Evolutionary conservation across 2,888 invertebrate genomes (phyloP), one percentile per base, ranked within the genome.

Genomic region (Spatulosminthurus flaviceps): DNA sequence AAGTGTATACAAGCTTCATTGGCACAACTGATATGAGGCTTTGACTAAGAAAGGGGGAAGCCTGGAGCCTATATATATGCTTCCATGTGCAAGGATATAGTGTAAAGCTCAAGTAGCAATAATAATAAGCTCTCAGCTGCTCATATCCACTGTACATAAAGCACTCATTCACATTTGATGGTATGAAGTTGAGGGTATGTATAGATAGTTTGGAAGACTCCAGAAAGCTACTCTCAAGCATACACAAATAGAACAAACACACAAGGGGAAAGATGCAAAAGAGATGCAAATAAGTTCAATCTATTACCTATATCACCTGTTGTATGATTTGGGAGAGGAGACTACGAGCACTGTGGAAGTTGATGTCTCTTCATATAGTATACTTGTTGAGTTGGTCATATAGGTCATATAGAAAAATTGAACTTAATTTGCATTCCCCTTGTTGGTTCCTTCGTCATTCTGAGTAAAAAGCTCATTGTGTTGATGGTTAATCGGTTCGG

Each of bases 221-320:
- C 71, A 41, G 21, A 41, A 41, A 41, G 22, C n/a, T 19, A n/a
- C 71, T 34, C 34, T 34, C 34, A 16, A 19, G 51, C 16, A n/a
- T 19, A 51, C 16, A 51, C 51, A n/a, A n/a, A 51, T 41, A 41
- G 41, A 41, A 42, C 19, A 77, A 21, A 66, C 24, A 64, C 72
- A 71, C 61, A 72, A 73, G 76, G 66, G 79, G 79, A 77, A 79
- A 74, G 24, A 80, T 82, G 82, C 80, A 79, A 81, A 81, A 70
- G 76, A 80, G 79, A 82, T 82, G 82, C 82, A 82, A 82, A 82
- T 82, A 74, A 77, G 78, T 51, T 71, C 82, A 82, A 82, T 82
- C 81, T 79, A 82, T 82, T 80, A 80, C 81, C 79, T 80, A 77
- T 79, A 75, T 81, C 82, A 81, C 82, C 81, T 81, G 82, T 82